Conservation (phyloP, 2,797 vertebrate species). For the Odontamblyopus lacepedii region DNA sequence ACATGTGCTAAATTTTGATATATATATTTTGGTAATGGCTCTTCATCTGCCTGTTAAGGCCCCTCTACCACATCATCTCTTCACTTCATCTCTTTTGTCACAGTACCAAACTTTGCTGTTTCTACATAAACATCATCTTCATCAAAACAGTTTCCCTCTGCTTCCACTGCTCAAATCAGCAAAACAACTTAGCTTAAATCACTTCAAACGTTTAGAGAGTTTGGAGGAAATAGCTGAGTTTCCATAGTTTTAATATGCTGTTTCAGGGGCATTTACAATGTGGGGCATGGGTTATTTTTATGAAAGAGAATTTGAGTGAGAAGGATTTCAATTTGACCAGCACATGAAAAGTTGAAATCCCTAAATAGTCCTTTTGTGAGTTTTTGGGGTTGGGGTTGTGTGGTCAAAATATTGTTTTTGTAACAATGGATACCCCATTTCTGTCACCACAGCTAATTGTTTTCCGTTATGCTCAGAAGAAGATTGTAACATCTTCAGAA, state of each 20-base stretch:
- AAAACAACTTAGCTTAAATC: not conserved
- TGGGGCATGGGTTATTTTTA: constrained; percentile 26
- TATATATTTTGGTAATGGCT: not conserved
- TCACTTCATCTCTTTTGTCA: not conserved
- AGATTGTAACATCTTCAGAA: not conserved
- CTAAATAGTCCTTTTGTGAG: constrained; percentile 27
- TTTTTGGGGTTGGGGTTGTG: constrained; percentile 1
- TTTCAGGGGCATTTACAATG: constrained; percentile 32
- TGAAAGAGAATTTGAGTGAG: constrained; percentile 19
- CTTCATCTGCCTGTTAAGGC: not conserved
- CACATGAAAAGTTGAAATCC: constrained; percentile 35
- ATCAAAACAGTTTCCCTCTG: too few relatives aligned
- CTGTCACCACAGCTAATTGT: not conserved
- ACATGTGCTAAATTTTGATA: not conserved
- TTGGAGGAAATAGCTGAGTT: constrained; percentile 14
- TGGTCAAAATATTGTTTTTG: not conserved
- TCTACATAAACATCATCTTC: not conserved
- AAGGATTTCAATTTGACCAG: constrained; percentile 24
- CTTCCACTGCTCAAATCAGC: too few relatives aligned
- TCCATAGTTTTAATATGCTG: constrained; percentile 24
- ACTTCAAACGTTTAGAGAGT: not conserved
- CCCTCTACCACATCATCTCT: not conserved
- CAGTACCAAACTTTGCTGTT: not conserved
- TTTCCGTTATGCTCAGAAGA: not conserved
- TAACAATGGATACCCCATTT: not conserved